Base-by-base conservation (phyloP, 2,888 invertebrate species). In the Idaea dimidiata region DNA sequence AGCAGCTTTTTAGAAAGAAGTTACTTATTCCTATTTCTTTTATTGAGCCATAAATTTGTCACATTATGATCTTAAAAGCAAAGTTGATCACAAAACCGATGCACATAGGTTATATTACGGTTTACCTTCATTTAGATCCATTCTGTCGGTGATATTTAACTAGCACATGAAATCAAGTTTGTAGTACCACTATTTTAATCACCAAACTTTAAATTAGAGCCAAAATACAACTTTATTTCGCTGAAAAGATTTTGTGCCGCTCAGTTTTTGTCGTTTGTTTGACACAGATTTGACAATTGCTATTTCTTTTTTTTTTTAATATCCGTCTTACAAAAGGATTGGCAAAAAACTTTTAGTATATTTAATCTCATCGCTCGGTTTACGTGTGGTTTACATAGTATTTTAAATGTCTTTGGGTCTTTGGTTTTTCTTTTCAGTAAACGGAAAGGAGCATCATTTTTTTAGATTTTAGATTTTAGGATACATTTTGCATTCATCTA, bases 121-220 rank as follows among this genome's bases (percentile, higher is more conserved):
- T 43, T 43, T 43, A 43, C 43, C 43, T 43, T 43, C 43, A 43
- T 43, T 43, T 43, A 43, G 8, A 43, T 43, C 43, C 43, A 43
- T 43, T 16, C 54, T 56, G 61, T 43, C 58, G 58, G 56, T 43
- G 43, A 10, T 43, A 7, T 43, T 43, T 43, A 43, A 43, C 43
- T 43, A 43, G 43, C 43, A 43, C 43, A 43, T 43, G 33, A 43
- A 43, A 43, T 43, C 10, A 43, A 43, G 43, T 43, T 43, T 7
- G 8, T 43, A 43, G 10, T 43, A 7, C 7, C 43, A 3, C 43
- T 14, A 43, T 43, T 43, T n/a, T 10, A 10, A 14, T 43, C 43
- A 43, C 43, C 14, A 0, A 43, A 43, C 43, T 43, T 14, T 10
- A 14, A 43, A 43, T 7, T 43, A 43, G 14, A 14, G 43, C 7